Percentiles rank a stretch among this genome's conserved stretches.
Evolutionary conservation across 2,797 vertebrate species (phyloP).

Genomic region (Falco concolor): DNA sequence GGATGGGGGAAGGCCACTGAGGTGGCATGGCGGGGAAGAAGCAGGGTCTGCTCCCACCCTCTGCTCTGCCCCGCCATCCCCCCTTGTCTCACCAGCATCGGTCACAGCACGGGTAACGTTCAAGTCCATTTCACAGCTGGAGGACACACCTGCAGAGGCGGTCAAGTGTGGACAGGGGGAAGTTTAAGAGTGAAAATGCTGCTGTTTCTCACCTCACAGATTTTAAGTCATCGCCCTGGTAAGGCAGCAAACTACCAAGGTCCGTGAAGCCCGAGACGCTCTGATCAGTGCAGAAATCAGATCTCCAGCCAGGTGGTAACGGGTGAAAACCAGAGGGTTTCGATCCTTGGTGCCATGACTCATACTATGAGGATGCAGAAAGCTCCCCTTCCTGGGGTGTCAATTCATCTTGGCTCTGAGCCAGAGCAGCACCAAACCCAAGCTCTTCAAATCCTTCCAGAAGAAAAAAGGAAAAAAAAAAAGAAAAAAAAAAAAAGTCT

Average conservation of each 20-base stretch:
- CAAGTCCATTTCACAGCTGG: not conserved
- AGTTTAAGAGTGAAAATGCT: not conserved
- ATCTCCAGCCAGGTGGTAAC: not conserved
- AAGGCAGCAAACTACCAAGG: not conserved
- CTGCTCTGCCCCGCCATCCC: not conserved
- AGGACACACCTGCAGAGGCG: conserved; percentile 30
- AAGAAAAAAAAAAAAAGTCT: not conserved
- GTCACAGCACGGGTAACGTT: not conserved
- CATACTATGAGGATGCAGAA: fast-evolving
- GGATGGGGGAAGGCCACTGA: not conserved
- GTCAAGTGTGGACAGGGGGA: not conserved
- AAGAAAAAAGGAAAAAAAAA: not conserved
- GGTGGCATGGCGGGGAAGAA: not conserved
- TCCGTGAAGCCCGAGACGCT: not conserved
- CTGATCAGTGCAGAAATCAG: not conserved
- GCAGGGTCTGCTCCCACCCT: not conserved
- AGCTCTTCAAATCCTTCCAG: not conserved
- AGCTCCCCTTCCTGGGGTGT: not conserved
- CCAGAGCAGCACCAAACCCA: not conserved
- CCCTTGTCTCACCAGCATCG: not conserved
- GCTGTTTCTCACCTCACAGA: not conserved
- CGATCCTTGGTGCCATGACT: fast-evolving
- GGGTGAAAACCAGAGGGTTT: not conserved
- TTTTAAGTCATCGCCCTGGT: not conserved
- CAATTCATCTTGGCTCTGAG: not conserved